phyloP scores from a whole-genome alignment of 2,797 vertebrate genomes.

The Onychomys arenicola region DNA sequence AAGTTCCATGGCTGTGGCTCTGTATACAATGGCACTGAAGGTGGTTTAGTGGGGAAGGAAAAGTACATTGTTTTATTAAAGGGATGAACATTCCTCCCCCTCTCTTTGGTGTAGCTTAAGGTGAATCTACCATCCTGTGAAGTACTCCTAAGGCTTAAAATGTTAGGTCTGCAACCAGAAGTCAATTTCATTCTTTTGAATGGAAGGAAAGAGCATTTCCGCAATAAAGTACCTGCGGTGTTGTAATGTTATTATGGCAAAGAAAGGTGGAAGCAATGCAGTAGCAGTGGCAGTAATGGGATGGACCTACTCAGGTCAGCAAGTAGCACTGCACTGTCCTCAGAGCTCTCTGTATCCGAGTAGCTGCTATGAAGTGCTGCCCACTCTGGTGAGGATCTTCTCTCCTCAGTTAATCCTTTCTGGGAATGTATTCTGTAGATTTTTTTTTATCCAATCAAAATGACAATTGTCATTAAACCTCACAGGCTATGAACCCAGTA shows the following conservation, averaged over 20 bases:
- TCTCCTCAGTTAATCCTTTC: neutral
- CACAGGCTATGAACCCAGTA: neutral
- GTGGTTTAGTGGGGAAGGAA: no score
- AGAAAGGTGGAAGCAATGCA: neutral
- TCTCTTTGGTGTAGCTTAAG: no score
- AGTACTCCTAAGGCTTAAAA: neutral
- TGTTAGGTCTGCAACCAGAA: neutral
- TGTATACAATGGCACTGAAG: neutral
- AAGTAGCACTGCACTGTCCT: neutral
- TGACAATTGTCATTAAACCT: no score
- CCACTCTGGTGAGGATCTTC: neutral
- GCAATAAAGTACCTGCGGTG: neutral
- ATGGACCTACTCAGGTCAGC: neutral
- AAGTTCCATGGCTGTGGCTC: neutral
- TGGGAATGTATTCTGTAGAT: neutral
- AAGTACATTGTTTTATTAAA: neutral
- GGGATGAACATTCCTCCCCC: neutral
- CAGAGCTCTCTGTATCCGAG: neutral
- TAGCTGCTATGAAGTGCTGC: no score
- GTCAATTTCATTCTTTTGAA: neutral
- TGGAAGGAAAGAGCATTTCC: neutral
- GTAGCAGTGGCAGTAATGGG: neutral
- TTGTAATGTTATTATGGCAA: neutral
- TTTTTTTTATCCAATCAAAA: neutral
- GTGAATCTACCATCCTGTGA: neutral